A percentile compares a stretch with the other conserved stretches of the same genome.
phyloP scores from a whole-genome alignment of 2,888 invertebrate species.

The Mechanitis mazaeus region DNA sequence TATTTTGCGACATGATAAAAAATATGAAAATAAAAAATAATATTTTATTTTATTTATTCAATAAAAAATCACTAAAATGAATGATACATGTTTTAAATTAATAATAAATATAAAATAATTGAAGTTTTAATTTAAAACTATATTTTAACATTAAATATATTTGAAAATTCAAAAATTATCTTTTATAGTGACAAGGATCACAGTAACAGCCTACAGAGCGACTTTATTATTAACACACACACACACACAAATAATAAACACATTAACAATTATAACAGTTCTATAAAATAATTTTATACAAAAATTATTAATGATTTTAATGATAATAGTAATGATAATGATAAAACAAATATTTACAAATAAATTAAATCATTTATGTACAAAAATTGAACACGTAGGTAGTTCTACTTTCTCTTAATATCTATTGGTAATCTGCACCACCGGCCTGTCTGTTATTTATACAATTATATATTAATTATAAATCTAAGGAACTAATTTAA shows the following conservation, averaged over 20 bases:
- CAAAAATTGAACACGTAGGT: slow-evolving; percentile 63
- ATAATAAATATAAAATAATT: not conserved
- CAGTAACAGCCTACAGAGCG: slow-evolving; percentile 72
- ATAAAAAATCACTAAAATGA: too few relatives aligned
- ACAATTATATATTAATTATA: slow-evolving; percentile 20
- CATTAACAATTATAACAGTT: not conserved
- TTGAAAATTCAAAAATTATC: slow-evolving; percentile 29
- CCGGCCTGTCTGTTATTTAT: slow-evolving; percentile 58
- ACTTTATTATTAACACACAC: slow-evolving; percentile 21
- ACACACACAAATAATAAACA: slow-evolving; percentile 9
- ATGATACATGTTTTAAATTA: too few relatives aligned
- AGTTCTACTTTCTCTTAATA: slow-evolving; percentile 51
- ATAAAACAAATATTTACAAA: slow-evolving; percentile 25
- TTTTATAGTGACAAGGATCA: slow-evolving; percentile 61
- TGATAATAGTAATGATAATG: slow-evolving; percentile 10
- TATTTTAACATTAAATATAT: slow-evolving; percentile 8
- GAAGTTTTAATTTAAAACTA: not conserved
- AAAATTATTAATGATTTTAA: slow-evolving; percentile 11
- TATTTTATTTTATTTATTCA: too few relatives aligned
- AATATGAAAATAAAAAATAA: too few relatives aligned
- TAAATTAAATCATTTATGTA: slow-evolving; percentile 35
- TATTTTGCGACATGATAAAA: too few relatives aligned
- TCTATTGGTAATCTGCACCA: slow-evolving; percentile 76
- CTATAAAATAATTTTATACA: not conserved
- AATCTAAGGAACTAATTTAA: not conserved